Conservation (phyloP, 2,888 invertebrate genomes). For the Nemoura dubitans region DNA sequence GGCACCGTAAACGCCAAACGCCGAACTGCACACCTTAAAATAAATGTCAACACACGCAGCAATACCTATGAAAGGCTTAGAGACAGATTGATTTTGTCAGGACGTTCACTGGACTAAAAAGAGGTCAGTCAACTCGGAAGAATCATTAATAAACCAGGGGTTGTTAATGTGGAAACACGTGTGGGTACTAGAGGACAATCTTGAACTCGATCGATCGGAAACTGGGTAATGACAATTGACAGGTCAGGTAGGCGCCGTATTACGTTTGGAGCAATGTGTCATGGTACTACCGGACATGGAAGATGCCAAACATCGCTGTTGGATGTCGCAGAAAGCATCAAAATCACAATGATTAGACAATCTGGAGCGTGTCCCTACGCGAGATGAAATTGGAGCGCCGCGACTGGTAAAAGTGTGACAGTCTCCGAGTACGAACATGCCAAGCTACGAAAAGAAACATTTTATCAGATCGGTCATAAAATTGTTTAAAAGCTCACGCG, state of each 20-base stretch:
- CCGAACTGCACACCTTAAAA: no score
- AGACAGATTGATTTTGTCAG: background rate
- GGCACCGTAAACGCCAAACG: no score
- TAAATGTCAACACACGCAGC: no score
- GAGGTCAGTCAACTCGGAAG: conserved; percentile 7
- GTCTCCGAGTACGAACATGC: background rate
- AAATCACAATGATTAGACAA: background rate
- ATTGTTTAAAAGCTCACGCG: background rate
- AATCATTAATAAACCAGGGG: background rate
- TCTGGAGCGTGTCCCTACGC: background rate
- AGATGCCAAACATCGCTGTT: background rate
- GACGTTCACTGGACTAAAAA: background rate
- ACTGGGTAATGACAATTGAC: background rate
- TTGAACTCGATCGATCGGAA: background rate
- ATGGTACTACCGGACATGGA: background rate
- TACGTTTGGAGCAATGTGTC: background rate
- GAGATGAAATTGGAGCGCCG: background rate
- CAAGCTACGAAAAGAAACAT: background rate
- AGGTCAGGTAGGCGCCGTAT: background rate
- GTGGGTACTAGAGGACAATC: background rate
- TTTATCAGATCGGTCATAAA: background rate
- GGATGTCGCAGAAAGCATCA: background rate
- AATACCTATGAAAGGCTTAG: background rate
- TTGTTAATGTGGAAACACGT: background rate
- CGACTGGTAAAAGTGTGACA: background rate